Evolutionary conservation across 2,797 vertebrate genomes (phyloP), one percentile per base, ranked within the genome.

Genomic region (Sarcoramphus papa): DNA sequence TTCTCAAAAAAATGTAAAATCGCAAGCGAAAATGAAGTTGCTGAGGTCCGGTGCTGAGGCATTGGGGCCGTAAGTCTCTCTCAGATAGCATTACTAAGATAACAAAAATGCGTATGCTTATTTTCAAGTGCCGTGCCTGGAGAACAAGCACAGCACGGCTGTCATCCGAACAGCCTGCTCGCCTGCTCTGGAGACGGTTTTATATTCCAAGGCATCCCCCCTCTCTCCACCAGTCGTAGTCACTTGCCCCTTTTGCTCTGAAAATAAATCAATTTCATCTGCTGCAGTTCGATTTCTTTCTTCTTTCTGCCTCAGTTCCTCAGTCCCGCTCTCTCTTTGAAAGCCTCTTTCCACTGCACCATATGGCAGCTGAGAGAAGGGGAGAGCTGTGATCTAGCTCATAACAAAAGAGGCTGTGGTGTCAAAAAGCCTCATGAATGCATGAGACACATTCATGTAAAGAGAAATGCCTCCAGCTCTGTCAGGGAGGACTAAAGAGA

Each of bases 301-400:
- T 97, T 95, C 92, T 95, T 92, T 80, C 92, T 69, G 94, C 94
- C 92, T 95, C 84, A 47, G 72, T 48, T 90, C 75, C 56, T 15
- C 57, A 25, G 88, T 79, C 93, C 85, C 62, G 15, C 95, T 92
- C 96, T 76, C 65, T 67, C 96, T 98, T 98, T 98, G 97, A 98
- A 95, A 97, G 81, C 51, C 50, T 54, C 90, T 88, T 94, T 96
- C 97, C 92, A 80, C 95, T 15, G 88, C 93, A 97, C 98, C 98
- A 98, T 98, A 98, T 98, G 98, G 98, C 98, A 98, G 97, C 97
- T 98, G 97, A 97, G 97, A 94, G 96, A 90, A 96, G 93, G 91
- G 74, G 89, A 97, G 96, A 95, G 92, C 90, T 67, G 68, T 88
- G 96, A 96, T 97, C 94, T 75, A 87, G 80, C 96, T 94, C 31